Evolutionary conservation across 2,797 vertebrate genomes (phyloP), one percentile per base, ranked within the genome.

Genomic region (Podarcis siculus): DNA sequence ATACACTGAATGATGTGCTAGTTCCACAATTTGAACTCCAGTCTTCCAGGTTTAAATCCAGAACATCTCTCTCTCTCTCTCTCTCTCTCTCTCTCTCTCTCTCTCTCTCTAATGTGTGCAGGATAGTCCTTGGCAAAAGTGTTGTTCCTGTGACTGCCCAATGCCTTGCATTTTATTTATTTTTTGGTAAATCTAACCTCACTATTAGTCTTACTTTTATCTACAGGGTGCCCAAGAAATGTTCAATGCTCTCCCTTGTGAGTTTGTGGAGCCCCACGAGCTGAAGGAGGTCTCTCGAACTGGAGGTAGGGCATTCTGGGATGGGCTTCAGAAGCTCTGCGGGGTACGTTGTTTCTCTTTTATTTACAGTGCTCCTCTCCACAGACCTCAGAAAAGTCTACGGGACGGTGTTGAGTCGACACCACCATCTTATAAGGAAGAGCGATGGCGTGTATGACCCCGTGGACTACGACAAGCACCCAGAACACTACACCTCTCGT

Each of bases 261-360:
- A 99, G 85, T 99, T 98, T 89, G 99, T 99, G 73, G 98, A 99
- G 92, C 98, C 98, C 13, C 98, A 98, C 35, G 98, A 99, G 90
- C 90, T 99, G 90, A 98, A 98, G 94, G 98, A 98, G 75, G 98
- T 98, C 92, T 98, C 97, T n/a, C 94, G 97, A 95, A 97, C 95
- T 81, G 98, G 98, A 98, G 98, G 99, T 99, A 83, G 71, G 15
- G 30, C 78, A 2, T 58, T 27, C 27, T 37, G 32, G 19, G 4
- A 3, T 2, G 89, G 25, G 19, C 81, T 25, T 83, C 55, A 32
- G 82, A 79, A 1, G 0, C 0, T 85, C 84, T 92, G 84, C 72
- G 9, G 32, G 15, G 6, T 89, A 8, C 7, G n/a, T 15, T 86
- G 8, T 90, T 66, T 30, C 5, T 81, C 17, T 87, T 86, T 86